Evolutionary conservation across 2,888 invertebrate species (phyloP), one percentile per base, ranked within the genome.

Genomic region (Caenorhabditis doughertyi): DNA sequence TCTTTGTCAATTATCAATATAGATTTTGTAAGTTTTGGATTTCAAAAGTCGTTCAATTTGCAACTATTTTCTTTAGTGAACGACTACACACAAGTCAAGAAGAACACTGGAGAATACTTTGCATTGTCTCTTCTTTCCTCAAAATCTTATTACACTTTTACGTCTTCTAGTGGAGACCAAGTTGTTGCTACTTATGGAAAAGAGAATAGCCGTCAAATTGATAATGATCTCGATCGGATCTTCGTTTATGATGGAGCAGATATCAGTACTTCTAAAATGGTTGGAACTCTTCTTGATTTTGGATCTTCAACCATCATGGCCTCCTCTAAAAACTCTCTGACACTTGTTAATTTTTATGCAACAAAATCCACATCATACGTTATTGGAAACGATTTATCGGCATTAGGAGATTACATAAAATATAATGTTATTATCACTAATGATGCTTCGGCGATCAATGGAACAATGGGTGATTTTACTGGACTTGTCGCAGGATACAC

Each of bases 221-320:
- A 76, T 29, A 16, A 39, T 0, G 35, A 47, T 1, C 21, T 67
- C 3, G 35, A 49, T 29, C 58, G 56, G 0, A 27, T 76, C 18
- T 58, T 76, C n/a, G 67, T 76, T 13, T 76, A 67, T 32, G 76
- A 76, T 29, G 76, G 76, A 29, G 49, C 29, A 0, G 60, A 76
- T 23, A 32, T 76, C 18, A 35, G 39, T 13, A 60, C 47, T 39
- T 58, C 67, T 0, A 67, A 51, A 29, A 67, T 58, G 47, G 29
- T 76, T 18, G 76, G 76, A 27, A 65, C 47, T 13, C 21, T 64
- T 9, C n/a, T 25, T 18, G 64, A 64, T 21, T 21, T 21, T 23
- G 64, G 64, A 5, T n/a, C n/a, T 9, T 32, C 64, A 2, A 44
- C 27, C 8, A 0, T 27, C 0, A 64, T 29, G 47, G 32, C 9